phyloP scores from a whole-genome alignment of 2,888 invertebrate species.

The Megastigmus dorsalis region DNA sequence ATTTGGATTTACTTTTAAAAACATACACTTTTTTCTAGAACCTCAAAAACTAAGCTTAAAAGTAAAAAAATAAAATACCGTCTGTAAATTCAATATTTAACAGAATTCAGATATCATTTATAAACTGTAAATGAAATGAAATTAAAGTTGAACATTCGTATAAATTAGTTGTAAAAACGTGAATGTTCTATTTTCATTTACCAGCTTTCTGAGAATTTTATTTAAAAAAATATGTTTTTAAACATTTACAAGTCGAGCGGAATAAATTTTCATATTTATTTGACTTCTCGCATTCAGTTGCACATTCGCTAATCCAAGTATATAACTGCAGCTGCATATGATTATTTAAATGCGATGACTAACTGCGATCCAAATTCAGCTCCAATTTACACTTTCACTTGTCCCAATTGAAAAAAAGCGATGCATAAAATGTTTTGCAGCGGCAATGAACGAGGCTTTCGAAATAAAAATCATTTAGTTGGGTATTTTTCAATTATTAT shows the following conservation, averaged over 20 bases:
- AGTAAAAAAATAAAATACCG: not conserved
- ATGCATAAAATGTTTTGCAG: constrained; percentile 8
- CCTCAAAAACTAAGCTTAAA: too few relatives aligned
- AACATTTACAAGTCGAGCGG: constrained; percentile 34
- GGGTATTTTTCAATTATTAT: too few relatives aligned
- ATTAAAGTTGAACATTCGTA: not conserved
- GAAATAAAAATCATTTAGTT: too few relatives aligned
- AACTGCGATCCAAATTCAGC: constrained; percentile 41
- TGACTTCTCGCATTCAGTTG: constrained; percentile 21
- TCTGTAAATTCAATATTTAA: too few relatives aligned
- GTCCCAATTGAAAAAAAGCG: constrained; percentile 35
- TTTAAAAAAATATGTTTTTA: constrained; percentile 24
- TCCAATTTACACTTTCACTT: constrained; percentile 53
- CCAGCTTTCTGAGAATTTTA: constrained; percentile 8
- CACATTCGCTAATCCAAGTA: constrained; percentile 25
- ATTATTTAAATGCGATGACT: constrained; percentile 51
- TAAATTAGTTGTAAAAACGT: not conserved
- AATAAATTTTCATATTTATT: constrained; percentile 48
- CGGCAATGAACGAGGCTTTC: too few relatives aligned
- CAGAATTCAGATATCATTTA: too few relatives aligned
- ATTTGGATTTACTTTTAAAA: not conserved
- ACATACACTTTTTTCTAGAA: not conserved
- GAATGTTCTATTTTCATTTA: not conserved
- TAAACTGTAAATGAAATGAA: too few relatives aligned
- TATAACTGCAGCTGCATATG: constrained; percentile 24